These are phyloP conservation scores for Drosophila mulleri DNA, from an alignment of 2,888 invertebrate genomes.

Conservation along the genomic window DNA sequence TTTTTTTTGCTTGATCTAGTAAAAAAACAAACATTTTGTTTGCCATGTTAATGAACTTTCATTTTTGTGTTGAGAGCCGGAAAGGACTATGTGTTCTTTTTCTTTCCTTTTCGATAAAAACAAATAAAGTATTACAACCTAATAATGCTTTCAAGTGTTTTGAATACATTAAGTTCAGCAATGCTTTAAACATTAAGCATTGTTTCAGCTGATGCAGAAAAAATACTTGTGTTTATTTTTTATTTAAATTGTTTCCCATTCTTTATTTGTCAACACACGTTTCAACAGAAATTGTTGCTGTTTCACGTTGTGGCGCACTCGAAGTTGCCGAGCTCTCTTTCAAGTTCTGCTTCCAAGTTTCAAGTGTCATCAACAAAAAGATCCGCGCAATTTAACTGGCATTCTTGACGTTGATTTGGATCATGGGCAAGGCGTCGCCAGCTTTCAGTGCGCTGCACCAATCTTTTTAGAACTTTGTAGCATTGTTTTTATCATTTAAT, in stretches of 20 bases:
- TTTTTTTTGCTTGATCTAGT: conserved; percentile 71
- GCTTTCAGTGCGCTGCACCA: conserved; percentile 62
- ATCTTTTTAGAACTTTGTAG: conserved; percentile 58
- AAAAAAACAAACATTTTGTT: conserved; percentile 30
- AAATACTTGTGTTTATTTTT: conserved; percentile 50
- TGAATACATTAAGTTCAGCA: conserved; percentile 32
- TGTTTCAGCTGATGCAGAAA: conserved; percentile 32
- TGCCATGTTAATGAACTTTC: conserved; percentile 38
- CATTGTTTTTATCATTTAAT: conserved; percentile 54
- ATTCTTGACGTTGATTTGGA: conserved; percentile 44
- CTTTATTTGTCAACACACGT: conserved; percentile 58
- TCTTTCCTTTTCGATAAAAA: conserved; percentile 10
- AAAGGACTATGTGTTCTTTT: conserved; percentile 60
- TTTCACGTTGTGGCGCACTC: conserved; percentile 68
- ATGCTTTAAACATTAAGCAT: conserved; percentile 31
- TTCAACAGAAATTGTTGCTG: conserved; percentile 79
- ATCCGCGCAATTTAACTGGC: conserved; percentile 72
- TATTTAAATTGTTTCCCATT: conserved; percentile 36
- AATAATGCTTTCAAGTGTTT: conserved; percentile 49
- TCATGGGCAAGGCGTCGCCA: conserved; percentile 1
- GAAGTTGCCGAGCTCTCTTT: conserved; percentile 38
- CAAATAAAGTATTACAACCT: neutral
- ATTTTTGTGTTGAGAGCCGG: conserved; percentile 43
- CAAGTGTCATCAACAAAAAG: conserved; percentile 61
- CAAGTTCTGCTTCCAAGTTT: conserved; percentile 20